phyloP scores from a whole-genome alignment of 2,113 vertebrate species.

The Amazona guildingii region DNA sequence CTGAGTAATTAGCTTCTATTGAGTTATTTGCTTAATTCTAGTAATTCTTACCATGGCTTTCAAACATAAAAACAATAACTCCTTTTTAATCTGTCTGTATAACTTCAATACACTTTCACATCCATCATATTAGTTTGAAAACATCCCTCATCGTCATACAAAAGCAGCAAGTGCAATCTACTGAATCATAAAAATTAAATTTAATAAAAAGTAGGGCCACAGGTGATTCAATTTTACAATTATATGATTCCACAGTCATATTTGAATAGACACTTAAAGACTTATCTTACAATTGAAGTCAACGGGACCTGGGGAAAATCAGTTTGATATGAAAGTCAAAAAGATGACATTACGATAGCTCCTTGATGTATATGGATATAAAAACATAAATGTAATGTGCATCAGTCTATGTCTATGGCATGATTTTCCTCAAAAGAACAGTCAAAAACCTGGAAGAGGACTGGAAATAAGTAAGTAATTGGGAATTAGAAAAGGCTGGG shows the following conservation, averaged over 20 bases:
- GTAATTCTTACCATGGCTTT: not conserved
- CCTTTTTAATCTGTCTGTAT: not conserved
- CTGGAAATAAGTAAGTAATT: not conserved
- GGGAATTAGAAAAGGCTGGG: not conserved
- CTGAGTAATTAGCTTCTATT: not conserved
- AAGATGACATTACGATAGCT: not conserved
- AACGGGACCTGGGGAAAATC: not conserved
- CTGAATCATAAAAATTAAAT: not conserved
- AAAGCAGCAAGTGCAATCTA: not conserved
- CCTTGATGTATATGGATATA: not conserved
- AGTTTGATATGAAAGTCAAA: not conserved
- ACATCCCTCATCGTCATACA: fast-evolving
- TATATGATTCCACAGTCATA: not conserved
- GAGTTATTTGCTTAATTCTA: not conserved
- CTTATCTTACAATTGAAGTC: not conserved
- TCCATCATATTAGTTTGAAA: not conserved
- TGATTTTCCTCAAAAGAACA: not conserved
- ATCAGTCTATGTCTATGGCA: not conserved
- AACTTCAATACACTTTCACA: not conserved
- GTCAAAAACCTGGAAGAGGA: not conserved
- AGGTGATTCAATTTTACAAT: not conserved
- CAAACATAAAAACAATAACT: not conserved
- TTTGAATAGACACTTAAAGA: not conserved
- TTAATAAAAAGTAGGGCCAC: not conserved
- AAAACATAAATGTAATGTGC: not conserved